Conservation (phyloP, 2,797 vertebrate genomes). For the Chaetophractus vellerosus region DNA sequence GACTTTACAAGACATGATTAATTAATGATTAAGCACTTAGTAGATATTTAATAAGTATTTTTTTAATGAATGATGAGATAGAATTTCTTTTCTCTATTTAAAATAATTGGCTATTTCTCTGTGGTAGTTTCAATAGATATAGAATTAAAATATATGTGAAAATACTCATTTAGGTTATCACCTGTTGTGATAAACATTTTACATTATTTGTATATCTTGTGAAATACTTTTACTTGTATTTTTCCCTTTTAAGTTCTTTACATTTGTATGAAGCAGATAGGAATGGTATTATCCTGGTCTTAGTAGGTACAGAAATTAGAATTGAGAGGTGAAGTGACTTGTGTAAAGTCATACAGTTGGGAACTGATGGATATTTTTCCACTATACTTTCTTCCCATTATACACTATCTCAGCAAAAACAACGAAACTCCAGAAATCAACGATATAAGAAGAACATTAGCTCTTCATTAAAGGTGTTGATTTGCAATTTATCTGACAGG, state of each 20-base stretch:
- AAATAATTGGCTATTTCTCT: slow-evolving; percentile 14
- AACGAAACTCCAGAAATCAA: not conserved
- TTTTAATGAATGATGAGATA: not conserved
- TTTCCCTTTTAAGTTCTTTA: not conserved
- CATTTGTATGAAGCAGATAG: not conserved
- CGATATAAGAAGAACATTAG: not conserved
- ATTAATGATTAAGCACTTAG: not conserved
- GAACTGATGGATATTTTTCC: not conserved
- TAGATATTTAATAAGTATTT: not conserved
- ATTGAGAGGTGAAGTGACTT: not conserved
- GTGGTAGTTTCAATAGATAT: not conserved
- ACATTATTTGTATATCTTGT: not conserved
- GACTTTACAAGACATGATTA: not conserved
- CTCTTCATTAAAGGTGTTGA: not conserved
- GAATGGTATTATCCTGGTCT: not conserved
- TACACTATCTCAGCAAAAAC: not conserved
- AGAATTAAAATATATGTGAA: not conserved
- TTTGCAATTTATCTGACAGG: not conserved
- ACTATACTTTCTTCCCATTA: not conserved
- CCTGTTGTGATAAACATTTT: not conserved
- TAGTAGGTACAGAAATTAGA: not conserved
- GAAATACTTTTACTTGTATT: not conserved
- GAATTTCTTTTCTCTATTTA: slow-evolving; percentile 25
- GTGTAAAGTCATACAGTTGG: not conserved
- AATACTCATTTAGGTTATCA: not conserved